Conservation (phyloP, 2,888 invertebrate species). For the Cheilosia grossa region DNA sequence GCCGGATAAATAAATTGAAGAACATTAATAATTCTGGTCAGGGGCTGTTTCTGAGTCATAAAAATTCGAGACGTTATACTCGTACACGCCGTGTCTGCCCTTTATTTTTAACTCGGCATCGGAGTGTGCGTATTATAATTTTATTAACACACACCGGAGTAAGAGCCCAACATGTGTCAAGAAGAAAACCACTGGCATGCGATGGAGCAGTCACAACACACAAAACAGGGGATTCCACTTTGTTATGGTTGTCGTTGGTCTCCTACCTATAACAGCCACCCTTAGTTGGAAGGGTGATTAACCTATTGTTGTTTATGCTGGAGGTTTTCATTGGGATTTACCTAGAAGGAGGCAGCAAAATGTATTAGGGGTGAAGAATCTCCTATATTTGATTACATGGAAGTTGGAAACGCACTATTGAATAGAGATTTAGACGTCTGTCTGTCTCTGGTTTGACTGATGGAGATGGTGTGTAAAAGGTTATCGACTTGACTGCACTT, state of each 20-base stretch:
- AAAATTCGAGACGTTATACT: conserved; percentile 7
- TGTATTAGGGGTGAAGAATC: conserved; percentile 56
- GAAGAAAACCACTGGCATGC: conserved; percentile 21
- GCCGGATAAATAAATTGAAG: conserved; percentile 54
- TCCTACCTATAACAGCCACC: conserved; percentile 4
- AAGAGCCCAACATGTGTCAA: conserved; percentile 28
- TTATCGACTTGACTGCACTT: conserved; percentile 2
- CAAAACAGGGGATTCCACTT: conserved; percentile 14
- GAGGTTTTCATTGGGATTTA: conserved; percentile 42
- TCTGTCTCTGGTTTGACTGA: conserved; percentile 5
- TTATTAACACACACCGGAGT: conserved; percentile 36
- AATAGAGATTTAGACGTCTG: conserved; percentile 42
- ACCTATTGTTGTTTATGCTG: conserved; percentile 55
- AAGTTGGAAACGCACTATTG: conserved; percentile 28
- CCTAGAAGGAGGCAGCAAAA: conserved; percentile 29
- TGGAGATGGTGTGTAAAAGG: conserved; percentile 17
- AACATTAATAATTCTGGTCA: conserved; percentile 64
- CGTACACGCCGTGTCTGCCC: conserved; percentile 13
- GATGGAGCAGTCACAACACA: conserved; percentile 29
- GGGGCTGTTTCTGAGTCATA: conserved; percentile 53
- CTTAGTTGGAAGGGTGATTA: conserved; percentile 56
- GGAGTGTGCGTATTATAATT: conserved; percentile 63
- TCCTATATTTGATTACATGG: conserved; percentile 69
- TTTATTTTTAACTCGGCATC: neutral
- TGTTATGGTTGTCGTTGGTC: conserved; percentile 15